Evolutionary conservation across 1,140 invertebrate genomes (phyloP), one percentile per base, ranked within the genome.

Genomic region (Carcinoscorpius rotundicauda): DNA sequence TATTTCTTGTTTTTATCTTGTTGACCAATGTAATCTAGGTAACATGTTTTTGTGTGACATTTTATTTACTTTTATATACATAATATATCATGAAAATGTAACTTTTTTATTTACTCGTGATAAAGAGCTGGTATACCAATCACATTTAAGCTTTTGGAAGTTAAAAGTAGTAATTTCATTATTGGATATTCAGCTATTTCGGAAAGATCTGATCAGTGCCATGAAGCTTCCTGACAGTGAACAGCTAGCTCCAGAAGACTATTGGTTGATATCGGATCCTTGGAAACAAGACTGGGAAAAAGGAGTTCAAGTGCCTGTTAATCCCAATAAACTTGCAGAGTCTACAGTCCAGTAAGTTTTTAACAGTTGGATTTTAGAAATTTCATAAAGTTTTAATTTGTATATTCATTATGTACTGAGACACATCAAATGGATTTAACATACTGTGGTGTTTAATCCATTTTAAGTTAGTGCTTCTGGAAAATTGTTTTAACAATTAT

Each of bases 221-320:
- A 98, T 98, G 95, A 98, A 98, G 82, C 82, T 98, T 74, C 89
- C 94, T 11, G 95, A 98, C 79, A 93, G 89, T 66, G 94, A 98
- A 78, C 92, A 89, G 29, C 80, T 97, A 66, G 86, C 86, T 72
- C 81, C 85, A 29, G 88, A 92, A 74, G 91, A 96, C 75, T 98
- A 95, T 81, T 91, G 93, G 85, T 82, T 93, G 62, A 95, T 98
- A 63, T 87, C 85, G 61, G 96, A 99, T 81, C 88, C 91, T 68
- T 99, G 96, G 96, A 93, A 94, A 75, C 93, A 97, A 76, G 93
- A 98, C 76, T 99, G 96, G 96, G 95, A 98, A 76, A 84, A 92
- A 72, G 96, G 96, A 51, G 96, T 99, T 56, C 96, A 99, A 79
- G 81, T 72, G 10, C 81, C 82, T 49, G 80, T 82, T 5, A 78